Conservation (phyloP, 2,113 vertebrate species). For the Gymnobelideus leadbeateri region DNA sequence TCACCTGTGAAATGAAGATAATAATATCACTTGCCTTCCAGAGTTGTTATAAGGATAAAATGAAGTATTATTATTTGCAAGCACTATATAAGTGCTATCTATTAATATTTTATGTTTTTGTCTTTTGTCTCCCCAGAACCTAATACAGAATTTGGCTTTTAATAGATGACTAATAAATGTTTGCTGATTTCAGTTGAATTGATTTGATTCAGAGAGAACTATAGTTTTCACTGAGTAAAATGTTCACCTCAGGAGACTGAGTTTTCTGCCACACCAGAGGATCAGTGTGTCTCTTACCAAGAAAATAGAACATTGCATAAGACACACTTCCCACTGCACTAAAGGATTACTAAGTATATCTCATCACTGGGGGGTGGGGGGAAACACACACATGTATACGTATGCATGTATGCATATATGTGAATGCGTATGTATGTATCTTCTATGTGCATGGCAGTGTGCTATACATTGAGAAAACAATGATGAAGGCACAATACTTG, state of each 20-base stretch:
- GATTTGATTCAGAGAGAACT: background rate
- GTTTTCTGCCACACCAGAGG: background rate
- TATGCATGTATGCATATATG: background rate
- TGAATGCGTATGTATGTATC: background rate
- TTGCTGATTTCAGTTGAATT: background rate
- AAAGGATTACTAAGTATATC: background rate
- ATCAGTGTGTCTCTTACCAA: background rate
- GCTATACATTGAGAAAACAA: background rate
- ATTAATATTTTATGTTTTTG: background rate
- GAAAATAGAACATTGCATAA: background rate
- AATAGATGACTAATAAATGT: background rate
- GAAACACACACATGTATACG: rapidly evolving
- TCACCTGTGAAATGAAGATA: background rate
- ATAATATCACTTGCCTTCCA: background rate
- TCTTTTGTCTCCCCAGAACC: background rate
- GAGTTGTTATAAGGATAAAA: background rate
- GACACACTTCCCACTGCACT: background rate
- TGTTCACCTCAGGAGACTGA: background rate
- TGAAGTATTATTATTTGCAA: background rate
- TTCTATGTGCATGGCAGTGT: background rate
- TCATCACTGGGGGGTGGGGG: background rate
- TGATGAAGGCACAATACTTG: background rate
- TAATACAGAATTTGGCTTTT: background rate
- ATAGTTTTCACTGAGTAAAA: background rate
- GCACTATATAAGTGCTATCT: background rate